A percentile compares a stretch with the other conserved stretches of the same genome.
Conservation (phyloP, 2,113 vertebrate genomes). For the Festucalex cinctus region DNA sequence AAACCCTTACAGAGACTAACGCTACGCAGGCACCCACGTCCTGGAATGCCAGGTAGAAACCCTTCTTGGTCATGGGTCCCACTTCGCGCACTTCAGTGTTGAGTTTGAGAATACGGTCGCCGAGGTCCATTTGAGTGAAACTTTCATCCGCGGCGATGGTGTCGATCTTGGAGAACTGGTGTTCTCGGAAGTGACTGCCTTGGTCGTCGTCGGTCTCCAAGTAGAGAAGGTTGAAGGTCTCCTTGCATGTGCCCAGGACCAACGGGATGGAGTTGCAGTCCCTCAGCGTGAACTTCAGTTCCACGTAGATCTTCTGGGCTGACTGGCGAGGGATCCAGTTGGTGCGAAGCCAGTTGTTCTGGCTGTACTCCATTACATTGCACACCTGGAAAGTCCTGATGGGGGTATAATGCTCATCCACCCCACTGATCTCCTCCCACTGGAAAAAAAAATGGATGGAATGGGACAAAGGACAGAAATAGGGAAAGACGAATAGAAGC, state of each 20-base stretch:
- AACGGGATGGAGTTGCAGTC: slow-evolving; percentile 98
- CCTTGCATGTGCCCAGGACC: slow-evolving; percentile 95
- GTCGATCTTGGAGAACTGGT: slow-evolving; percentile 94
- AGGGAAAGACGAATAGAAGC: slow-evolving; percentile 26
- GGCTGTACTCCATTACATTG: slow-evolving; percentile 98
- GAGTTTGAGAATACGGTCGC: slow-evolving; percentile 95
- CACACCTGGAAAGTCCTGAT: slow-evolving; percentile 99
- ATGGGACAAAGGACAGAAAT: slow-evolving; percentile 32
- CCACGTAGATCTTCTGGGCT: slow-evolving; percentile 96
- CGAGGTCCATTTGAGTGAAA: slow-evolving; percentile 97
- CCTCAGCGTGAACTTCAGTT: slow-evolving; percentile 95
- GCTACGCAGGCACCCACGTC: slow-evolving; percentile 77
- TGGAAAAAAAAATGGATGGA: slow-evolving; percentile 56
- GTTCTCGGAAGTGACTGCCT: slow-evolving; percentile 88
- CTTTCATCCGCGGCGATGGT: slow-evolving; percentile 98
- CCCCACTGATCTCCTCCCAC: slow-evolving; percentile 99
- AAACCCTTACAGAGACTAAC: slow-evolving; percentile 82
- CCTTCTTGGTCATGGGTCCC: slow-evolving; percentile 88
- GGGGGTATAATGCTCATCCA: slow-evolving; percentile 96
- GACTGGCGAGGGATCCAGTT: slow-evolving; percentile 96
- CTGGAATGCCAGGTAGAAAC: slow-evolving; percentile 97
- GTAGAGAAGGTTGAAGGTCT: slow-evolving; percentile 98
- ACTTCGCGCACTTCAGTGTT: slow-evolving; percentile 97
- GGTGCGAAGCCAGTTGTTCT: slow-evolving; percentile 98
- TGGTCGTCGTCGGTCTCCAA: slow-evolving; percentile 93